These are phyloP conservation scores for Alethe castanea DNA, from an alignment of 2,113 vertebrate genomes.

Conservation along the genomic window DNA sequence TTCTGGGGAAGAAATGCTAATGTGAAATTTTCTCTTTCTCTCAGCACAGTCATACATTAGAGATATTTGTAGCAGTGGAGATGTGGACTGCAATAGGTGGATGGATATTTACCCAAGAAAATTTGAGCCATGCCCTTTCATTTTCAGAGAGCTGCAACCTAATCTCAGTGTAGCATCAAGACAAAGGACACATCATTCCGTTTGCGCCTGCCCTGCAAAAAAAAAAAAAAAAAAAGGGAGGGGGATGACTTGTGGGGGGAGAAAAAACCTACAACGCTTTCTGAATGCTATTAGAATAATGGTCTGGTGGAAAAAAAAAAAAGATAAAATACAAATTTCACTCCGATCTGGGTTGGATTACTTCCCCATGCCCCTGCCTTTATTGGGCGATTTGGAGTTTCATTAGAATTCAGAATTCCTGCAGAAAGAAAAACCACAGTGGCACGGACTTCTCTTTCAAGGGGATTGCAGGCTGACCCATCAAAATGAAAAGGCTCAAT, in stretches of 20 bases:
- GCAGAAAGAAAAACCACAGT: constrained; percentile 76
- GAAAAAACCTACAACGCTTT: constrained; percentile 39
- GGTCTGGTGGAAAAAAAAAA: not conserved
- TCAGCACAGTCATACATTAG: constrained; percentile 11
- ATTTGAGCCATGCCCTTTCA: constrained; percentile 74
- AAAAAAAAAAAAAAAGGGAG: not conserved
- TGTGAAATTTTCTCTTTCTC: constrained; percentile 41
- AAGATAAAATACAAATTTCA: constrained; percentile 80
- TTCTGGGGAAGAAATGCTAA: constrained; percentile 27
- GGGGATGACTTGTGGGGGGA: not conserved
- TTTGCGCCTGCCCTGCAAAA: constrained; percentile 47
- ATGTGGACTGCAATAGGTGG: constrained; percentile 55
- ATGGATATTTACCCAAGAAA: constrained; percentile 77
- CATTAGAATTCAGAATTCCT: constrained; percentile 86
- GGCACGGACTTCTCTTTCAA: constrained; percentile 80
- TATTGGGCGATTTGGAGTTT: constrained; percentile 83
- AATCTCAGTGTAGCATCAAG: constrained; percentile 71
- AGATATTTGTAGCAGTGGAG: constrained; percentile 44
- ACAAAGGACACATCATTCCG: constrained; percentile 73
- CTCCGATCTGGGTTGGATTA: constrained; percentile 78
- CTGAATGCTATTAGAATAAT: constrained; percentile 73
- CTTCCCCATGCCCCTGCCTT: constrained; percentile 77
- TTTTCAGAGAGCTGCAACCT: constrained; percentile 71
- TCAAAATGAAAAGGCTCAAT: constrained; percentile 87
- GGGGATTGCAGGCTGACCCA: constrained; percentile 81